Evolutionary conservation across 2,888 invertebrate genomes (phyloP), one percentile per base, ranked within the genome.

Genomic region (Lochmaea capreae): DNA sequence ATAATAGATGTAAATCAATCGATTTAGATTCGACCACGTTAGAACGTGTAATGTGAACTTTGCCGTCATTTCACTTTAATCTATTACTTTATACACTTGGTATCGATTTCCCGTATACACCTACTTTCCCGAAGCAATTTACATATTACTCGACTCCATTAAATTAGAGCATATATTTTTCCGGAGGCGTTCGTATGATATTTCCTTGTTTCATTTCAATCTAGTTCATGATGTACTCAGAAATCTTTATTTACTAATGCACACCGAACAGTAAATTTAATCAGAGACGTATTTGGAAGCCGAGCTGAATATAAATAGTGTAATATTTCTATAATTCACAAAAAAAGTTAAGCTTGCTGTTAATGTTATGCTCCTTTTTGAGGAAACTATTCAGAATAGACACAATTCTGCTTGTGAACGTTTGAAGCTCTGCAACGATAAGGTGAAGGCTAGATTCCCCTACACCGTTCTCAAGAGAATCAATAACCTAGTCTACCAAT

Each of bases 101-200:
- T 22, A 58, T 58, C 58, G 58, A 58, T 58, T 58, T 58, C 18
- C 26, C 22, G 58, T 26, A 58, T 58, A 58, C 58, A 58, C 58
- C 49, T 49, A 49, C n/a, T 49, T 49, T 49, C 26, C 58, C 22
- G 26, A 6, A 22, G 22, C 58, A 11, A 58, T 58, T 26, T 58
- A 58, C 58, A 58, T 58, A 26, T 58, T 58, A 58, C 58, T 58
- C 26, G 10, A 22, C 26, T 58, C 14, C 26, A 58, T 58, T 58
- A 58, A 58, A 58, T 58, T 58, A 58, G 26, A 58, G 14, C 26
- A 26, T 18, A 58, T 22, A 58, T 26, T 14, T 58, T 58, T 58
- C 58, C 58, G 22, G 58, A 14, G 26, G 58, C 58, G 26, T 58
- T 58, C 26, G 58, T 58, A 26, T 58, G 58, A 22, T 26, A 11